Evolutionary conservation across 2,797 vertebrate species (phyloP).

Genomic region (Alectoris magna): DNA sequence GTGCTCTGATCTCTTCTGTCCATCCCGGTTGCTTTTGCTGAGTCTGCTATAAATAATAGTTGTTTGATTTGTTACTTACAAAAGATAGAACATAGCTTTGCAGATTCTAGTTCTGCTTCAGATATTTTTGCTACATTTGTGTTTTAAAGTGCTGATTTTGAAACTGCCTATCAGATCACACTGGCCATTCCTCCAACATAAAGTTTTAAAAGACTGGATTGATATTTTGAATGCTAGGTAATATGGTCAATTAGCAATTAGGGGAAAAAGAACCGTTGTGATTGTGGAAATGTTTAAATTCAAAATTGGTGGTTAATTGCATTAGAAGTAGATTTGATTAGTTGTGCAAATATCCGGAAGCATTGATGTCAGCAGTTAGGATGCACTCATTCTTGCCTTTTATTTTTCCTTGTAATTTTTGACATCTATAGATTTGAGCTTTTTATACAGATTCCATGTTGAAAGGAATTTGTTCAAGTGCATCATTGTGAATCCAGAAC

Average conservation of each 20-base stretch:
- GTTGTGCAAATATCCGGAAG: constrained; percentile 36
- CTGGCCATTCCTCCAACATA: constrained; percentile 9
- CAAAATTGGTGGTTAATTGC: constrained; percentile 37
- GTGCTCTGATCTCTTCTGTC: constrained; percentile 52
- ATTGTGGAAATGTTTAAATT: constrained; percentile 33
- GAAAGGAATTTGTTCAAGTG: constrained; percentile 36
- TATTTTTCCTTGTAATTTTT: constrained; percentile 35
- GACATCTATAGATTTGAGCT: not conserved
- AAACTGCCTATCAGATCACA: constrained; percentile 47
- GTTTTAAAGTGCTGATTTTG: constrained; percentile 60
- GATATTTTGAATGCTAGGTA: constrained; percentile 21
- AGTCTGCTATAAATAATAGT: constrained; percentile 55
- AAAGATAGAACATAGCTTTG: constrained; percentile 52
- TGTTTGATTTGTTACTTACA: constrained; percentile 61
- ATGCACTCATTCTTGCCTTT: not conserved
- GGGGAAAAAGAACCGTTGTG: not conserved
- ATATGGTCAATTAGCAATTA: constrained; percentile 38
- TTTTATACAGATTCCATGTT: constrained; percentile 13
- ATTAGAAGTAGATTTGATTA: constrained; percentile 52
- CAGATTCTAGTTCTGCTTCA: constrained; percentile 38
- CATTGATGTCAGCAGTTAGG: constrained; percentile 21
- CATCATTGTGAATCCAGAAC: constrained; percentile 30
- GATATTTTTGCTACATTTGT: constrained; percentile 65
- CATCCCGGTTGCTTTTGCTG: constrained; percentile 57
- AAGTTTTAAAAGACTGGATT: constrained; percentile 39